Conservation (phyloP, 23 tunicate genomes). For the Aplidium turbinatum region DNA sequence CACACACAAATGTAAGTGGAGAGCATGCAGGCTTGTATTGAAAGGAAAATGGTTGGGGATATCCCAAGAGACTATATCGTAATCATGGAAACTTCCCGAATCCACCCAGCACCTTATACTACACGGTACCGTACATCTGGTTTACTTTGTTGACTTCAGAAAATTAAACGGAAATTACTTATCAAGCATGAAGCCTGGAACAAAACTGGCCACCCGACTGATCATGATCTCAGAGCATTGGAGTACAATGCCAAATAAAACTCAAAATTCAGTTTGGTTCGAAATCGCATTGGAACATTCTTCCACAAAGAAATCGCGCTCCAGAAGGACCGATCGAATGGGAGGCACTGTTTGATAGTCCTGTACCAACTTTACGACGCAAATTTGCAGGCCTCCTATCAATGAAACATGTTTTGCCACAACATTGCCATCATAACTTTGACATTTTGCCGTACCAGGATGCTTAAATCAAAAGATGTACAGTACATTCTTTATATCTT, state of each 20-base stretch:
- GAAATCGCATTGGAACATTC: neutral
- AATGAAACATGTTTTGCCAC: neutral
- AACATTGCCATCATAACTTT: conserved; percentile 1
- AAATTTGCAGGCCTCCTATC: neutral
- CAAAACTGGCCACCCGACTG: conserved; percentile 7
- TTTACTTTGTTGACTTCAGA: neutral
- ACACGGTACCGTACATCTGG: neutral
- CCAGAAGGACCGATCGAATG: neutral
- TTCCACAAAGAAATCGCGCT: neutral
- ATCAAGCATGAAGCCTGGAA: neutral
- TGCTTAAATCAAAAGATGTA: no score
- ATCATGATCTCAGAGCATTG: neutral
- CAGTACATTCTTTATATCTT: no score
- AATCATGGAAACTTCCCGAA: neutral
- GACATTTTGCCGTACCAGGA: no score
- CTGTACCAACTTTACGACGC: neutral
- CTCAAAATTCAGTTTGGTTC: neutral
- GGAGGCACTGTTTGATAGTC: neutral
- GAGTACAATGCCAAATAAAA: conserved; percentile 2
- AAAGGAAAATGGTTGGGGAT: neutral
- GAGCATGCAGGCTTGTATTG: no score
- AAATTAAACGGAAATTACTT: neutral
- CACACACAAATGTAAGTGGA: conserved; percentile 2
- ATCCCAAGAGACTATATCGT: conserved; percentile 6
- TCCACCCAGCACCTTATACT: neutral